phyloP scores from a whole-genome alignment of 2,797 vertebrate species.

The Galaxias olidus region DNA sequence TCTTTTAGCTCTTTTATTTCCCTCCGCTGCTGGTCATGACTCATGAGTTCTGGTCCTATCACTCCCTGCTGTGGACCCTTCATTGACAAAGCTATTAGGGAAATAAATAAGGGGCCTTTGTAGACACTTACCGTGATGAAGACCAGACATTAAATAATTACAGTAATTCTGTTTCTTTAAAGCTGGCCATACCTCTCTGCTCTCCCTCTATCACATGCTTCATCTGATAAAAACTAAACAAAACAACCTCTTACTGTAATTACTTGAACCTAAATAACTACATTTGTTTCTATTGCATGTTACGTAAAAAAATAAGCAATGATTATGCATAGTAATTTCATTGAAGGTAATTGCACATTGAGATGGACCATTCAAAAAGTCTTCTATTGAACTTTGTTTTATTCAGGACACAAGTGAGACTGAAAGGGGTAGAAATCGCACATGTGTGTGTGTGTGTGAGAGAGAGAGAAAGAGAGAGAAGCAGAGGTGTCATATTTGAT shows the following conservation, averaged over 20 bases:
- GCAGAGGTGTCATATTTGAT: too few relatives aligned
- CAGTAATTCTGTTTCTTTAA: constrained; percentile 75
- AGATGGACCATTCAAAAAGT: constrained; percentile 24
- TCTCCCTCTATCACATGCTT: constrained; percentile 66
- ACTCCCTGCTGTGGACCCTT: constrained; percentile 52
- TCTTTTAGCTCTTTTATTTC: constrained; percentile 30
- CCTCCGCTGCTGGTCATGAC: constrained; percentile 34
- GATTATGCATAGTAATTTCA: constrained; percentile 28
- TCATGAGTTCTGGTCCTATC: constrained; percentile 62
- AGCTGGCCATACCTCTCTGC: constrained; percentile 60
- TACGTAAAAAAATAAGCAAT: constrained; percentile 46
- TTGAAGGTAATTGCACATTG: constrained; percentile 41
- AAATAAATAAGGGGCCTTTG: constrained; percentile 67
- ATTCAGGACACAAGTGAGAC: background rate
- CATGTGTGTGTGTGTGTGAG: constrained; percentile 14
- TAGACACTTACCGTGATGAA: constrained; percentile 73
- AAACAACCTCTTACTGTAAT: constrained; percentile 71
- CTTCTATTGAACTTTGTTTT: constrained; percentile 26
- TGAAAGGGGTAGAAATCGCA: constrained; percentile 25
- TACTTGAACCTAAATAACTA: constrained; percentile 49
- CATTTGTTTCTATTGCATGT: constrained; percentile 49
- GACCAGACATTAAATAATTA: constrained; percentile 75
- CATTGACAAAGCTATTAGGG: constrained; percentile 66
- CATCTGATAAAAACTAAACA: constrained; percentile 69
- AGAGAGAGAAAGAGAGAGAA: constrained; percentile 8